phyloP scores from a whole-genome alignment of 64 coral and sea anemone species.

The Pocillopora damicornis region DNA sequence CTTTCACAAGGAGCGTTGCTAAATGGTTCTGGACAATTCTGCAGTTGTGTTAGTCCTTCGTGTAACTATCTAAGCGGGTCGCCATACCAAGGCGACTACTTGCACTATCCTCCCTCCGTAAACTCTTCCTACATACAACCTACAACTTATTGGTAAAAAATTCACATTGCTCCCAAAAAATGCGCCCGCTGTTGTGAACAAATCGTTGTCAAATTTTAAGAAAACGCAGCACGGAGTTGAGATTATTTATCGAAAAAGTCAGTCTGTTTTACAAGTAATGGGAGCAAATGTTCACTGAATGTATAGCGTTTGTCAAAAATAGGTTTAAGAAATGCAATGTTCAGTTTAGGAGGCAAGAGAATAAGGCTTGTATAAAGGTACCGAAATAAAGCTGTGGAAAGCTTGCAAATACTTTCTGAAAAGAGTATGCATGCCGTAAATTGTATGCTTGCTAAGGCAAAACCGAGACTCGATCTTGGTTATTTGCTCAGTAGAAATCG shows the following conservation, averaged over 20 bases:
- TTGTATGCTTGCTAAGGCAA: neutral
- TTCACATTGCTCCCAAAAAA: neutral
- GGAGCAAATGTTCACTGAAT: conserved; percentile 28
- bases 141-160: conserved; percentile 46
- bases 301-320: conserved; percentile 26
- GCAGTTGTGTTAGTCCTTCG: conserved; percentile 75
- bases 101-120: conserved; percentile 60
- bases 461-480: neutral
- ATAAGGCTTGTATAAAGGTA: conserved; percentile 5
- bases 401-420: neutral
- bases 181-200: neutral
- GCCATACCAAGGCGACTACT: conserved; percentile 76
- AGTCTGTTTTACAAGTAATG: conserved; percentile 37
- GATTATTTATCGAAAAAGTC: conserved; percentile 21
- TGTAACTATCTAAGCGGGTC: conserved; percentile 71
- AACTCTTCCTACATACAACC: conserved; percentile 73
- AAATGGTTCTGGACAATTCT: conserved; percentile 72
- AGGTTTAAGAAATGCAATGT: neutral
- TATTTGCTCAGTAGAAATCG: neutral
- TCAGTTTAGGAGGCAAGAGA: conserved; percentile 1
- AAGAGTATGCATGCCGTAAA: conserved; percentile 19
- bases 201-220: neutral
- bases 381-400: neutral
- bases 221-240: neutral
- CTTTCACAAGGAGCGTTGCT: conserved; percentile 62